phyloP scores from a whole-genome alignment of 2,113 vertebrate species.

The Micronycteris hirsuta region DNA sequence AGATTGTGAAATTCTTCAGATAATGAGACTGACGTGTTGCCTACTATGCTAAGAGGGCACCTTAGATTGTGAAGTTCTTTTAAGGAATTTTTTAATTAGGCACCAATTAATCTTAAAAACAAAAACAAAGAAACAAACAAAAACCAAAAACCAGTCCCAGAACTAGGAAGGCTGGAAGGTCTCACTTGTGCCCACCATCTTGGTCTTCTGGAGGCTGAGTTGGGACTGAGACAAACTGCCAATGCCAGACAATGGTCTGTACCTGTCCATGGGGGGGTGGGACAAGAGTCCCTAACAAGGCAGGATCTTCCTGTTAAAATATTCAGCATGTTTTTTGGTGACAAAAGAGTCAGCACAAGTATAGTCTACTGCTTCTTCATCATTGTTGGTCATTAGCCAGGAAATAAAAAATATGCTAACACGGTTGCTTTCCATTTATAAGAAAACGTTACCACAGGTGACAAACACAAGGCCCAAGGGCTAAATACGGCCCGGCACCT shows the following conservation, averaged over 20 bases:
- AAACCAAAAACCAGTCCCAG: too few relatives aligned
- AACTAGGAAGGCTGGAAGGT: neutral
- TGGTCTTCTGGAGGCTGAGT: neutral
- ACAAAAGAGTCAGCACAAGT: neutral
- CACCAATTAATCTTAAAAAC: neutral
- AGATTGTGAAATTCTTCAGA: neutral
- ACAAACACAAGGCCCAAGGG: too few relatives aligned
- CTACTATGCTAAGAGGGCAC: too few relatives aligned
- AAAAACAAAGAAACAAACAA: too few relatives aligned
- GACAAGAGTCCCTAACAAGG: neutral
- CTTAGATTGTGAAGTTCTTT: neutral
- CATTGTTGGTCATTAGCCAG: neutral
- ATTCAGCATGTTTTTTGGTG: neutral
- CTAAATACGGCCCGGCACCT: too few relatives aligned
- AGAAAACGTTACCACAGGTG: neutral
- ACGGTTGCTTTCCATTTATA: neutral
- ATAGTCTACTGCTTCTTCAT: neutral
- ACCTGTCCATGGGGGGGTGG: neutral
- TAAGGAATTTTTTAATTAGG: neutral
- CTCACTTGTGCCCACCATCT: neutral
- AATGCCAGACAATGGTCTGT: fast-evolving
- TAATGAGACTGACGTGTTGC: too few relatives aligned
- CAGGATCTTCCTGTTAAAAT: neutral
- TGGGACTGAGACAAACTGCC: neutral
- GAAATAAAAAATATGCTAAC: neutral